phyloP scores from a whole-genome alignment of 2,113 vertebrate species.

The Tiliqua scincoides region DNA sequence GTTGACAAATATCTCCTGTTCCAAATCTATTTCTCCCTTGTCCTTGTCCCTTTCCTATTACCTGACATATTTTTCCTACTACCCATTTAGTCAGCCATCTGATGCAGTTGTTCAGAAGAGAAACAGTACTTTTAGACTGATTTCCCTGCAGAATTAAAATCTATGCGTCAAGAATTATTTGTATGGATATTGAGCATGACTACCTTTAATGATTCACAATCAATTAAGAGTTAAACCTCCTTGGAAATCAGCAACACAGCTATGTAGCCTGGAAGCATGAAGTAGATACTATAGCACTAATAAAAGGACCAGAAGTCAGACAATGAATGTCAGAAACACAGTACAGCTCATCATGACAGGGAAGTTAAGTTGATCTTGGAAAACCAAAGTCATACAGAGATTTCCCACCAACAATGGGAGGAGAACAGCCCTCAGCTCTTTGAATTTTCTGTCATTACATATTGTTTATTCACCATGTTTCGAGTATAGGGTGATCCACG shows the following conservation, averaged over 20 bases:
- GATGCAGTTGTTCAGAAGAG: constrained; percentile 30
- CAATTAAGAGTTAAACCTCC: constrained; percentile 46
- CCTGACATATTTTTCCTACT: constrained; percentile 43
- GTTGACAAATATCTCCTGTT: background rate
- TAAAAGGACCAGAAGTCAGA: constrained; percentile 45
- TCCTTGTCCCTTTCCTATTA: background rate
- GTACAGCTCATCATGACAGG: constrained; percentile 28
- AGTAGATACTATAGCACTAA: constrained; percentile 41
- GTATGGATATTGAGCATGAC: constrained; percentile 43
- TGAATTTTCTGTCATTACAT: constrained; percentile 30
- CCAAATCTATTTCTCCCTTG: constrained; percentile 20
- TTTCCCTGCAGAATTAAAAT: constrained; percentile 55
- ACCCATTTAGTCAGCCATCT: constrained; percentile 61
- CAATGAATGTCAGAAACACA: constrained; percentile 1
- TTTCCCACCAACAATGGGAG: background rate
- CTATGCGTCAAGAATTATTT: constrained; percentile 42
- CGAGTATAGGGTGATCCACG: background rate
- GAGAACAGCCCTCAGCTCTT: constrained; percentile 13
- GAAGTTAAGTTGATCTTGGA: constrained; percentile 34
- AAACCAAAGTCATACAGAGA: background rate
- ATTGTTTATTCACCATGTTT: background rate
- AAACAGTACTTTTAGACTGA: constrained; percentile 31
- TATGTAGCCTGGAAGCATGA: constrained; percentile 30
- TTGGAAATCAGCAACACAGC: constrained; percentile 21
- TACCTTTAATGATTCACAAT: constrained; percentile 59